A percentile compares a stretch with the other conserved stretches of the same genome.
Evolutionary conservation across 2,888 invertebrate species (phyloP).

Genomic region (Carpatolechia fugitivella): DNA sequence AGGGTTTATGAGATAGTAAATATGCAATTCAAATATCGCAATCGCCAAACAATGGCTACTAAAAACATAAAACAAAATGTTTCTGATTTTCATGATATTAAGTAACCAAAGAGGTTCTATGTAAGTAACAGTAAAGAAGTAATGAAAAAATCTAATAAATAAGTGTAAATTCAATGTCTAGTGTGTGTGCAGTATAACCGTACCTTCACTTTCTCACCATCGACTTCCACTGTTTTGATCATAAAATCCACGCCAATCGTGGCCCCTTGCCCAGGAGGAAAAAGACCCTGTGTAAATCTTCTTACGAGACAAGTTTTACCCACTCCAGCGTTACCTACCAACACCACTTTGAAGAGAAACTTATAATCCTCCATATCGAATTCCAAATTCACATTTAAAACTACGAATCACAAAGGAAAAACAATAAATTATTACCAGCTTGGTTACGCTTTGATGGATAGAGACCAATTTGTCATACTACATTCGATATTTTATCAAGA

Average conservation of each 20-base stretch:
- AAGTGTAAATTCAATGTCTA: too few species aligned
- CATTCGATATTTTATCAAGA: constrained; percentile 43
- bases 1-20: too few species aligned
- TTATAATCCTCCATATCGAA: constrained; percentile 97
- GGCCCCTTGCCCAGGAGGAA: constrained; percentile 98
- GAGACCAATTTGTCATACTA: constrained; percentile 47
- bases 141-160: too few species aligned
- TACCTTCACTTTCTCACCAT: constrained; percentile 96
- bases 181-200: constrained; percentile 27
- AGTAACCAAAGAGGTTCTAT: too few species aligned
- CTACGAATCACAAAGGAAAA: constrained; percentile 28
- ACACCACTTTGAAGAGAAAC: constrained; percentile 98
- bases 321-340: constrained; percentile 98
- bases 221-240: constrained; percentile 99
- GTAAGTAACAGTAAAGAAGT: too few species aligned
- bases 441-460: constrained; percentile 64
- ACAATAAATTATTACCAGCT: constrained; percentile 46
- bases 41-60: neutral
- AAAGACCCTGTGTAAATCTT: constrained; percentile 97
- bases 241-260: constrained; percentile 99
- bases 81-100: neutral
- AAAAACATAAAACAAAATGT: neutral
- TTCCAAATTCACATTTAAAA: constrained; percentile 28
- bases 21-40: too few species aligned
- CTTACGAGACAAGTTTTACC: constrained; percentile 98